Conservation (phyloP, 2,113 vertebrate species). For the Atrichornis clamosus region DNA sequence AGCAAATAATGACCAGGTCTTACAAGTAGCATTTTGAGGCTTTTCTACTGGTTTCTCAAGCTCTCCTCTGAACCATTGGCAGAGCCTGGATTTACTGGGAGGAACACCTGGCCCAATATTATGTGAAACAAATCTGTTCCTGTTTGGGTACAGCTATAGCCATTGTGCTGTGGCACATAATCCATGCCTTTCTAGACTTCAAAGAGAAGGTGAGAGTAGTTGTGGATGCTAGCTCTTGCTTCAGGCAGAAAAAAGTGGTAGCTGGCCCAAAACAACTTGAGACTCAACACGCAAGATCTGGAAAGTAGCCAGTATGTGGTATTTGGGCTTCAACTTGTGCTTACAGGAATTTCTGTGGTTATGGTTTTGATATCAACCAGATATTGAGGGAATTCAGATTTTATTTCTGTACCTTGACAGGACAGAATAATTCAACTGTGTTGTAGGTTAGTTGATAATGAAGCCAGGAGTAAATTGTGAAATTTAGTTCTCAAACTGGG, state of each 20-base stretch:
- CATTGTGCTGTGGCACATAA: neutral
- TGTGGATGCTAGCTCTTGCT: neutral
- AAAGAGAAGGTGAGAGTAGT: neutral
- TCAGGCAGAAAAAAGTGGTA: neutral
- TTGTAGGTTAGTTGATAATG: neutral
- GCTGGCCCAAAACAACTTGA: neutral
- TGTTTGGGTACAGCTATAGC: neutral
- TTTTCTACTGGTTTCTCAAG: neutral
- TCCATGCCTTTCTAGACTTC: neutral
- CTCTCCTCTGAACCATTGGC: neutral
- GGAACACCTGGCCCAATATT: neutral
- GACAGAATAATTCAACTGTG: neutral
- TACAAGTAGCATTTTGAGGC: neutral
- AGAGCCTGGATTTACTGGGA: neutral
- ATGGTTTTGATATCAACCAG: neutral
- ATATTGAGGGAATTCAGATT: neutral
- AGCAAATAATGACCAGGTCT: neutral
- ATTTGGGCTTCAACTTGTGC: neutral
- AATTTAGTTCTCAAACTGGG: neutral
- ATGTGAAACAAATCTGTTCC: neutral
- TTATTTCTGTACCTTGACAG: neutral
- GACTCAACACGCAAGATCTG: neutral
- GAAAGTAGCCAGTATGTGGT: neutral
- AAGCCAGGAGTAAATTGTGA: neutral
- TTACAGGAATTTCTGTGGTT: neutral